Conservation (phyloP, 2,797 vertebrate genomes). For the Calcarius lapponicus region DNA sequence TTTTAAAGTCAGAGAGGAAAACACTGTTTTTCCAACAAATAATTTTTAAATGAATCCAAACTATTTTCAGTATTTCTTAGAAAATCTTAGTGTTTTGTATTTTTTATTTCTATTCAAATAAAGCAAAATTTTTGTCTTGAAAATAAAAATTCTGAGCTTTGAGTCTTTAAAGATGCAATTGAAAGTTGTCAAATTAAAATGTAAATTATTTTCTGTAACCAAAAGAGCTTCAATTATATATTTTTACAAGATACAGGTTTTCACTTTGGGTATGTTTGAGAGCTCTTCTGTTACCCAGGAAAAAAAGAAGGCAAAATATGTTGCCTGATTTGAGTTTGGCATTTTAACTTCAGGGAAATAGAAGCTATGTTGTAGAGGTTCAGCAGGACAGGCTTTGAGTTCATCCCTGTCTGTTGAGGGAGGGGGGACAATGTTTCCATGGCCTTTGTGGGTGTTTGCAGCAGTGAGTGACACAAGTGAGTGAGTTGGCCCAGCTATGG, state of each 20-base stretch:
- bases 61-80: background rate
- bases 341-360: background rate
- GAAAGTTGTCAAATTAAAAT: background rate
- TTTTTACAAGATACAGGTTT: background rate
- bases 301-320: background rate
- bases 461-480: background rate
- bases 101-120: background rate
- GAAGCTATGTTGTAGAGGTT: rapidly evolving
- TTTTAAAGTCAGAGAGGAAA: background rate
- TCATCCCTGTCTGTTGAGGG: background rate
- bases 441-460: background rate
- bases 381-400: background rate
- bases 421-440: background rate
- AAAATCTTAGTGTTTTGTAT: background rate
- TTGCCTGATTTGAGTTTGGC: background rate
- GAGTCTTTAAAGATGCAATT: background rate
- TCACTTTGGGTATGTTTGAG: background rate
- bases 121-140: background rate
- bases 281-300: background rate
- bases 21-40: background rate
- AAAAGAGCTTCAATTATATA: background rate
- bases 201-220: background rate
- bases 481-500: background rate
- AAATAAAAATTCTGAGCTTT: background rate
- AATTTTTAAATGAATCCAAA: background rate